phyloP scores from a whole-genome alignment of 2,113 vertebrate genomes.

The Campylomormyrus tamandua region DNA sequence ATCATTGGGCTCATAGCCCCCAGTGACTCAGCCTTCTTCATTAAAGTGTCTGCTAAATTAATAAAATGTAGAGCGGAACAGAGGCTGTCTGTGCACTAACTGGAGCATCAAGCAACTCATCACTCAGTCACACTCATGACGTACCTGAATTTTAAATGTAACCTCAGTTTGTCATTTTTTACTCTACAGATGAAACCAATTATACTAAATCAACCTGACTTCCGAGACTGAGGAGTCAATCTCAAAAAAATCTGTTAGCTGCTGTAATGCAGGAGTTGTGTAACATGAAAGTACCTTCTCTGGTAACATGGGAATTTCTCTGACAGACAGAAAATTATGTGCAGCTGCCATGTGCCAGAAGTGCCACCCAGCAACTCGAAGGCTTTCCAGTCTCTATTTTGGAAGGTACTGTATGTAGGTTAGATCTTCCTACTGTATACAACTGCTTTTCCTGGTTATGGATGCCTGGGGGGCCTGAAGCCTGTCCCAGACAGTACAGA shows the following conservation, averaged over 20 bases:
- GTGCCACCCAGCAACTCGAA: not conserved
- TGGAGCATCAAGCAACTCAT: not conserved
- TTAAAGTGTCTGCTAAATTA: not conserved
- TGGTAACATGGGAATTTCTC: not conserved
- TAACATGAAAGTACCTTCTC: not conserved
- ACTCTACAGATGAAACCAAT: not conserved
- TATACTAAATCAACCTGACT: not conserved
- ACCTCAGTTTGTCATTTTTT: not conserved
- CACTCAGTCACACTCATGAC: not conserved
- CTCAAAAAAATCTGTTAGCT: not conserved
- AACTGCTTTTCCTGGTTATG: not conserved
- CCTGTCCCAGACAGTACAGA: not conserved
- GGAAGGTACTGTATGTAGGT: not conserved
- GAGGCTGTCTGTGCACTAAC: not conserved
- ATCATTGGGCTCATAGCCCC: not conserved
- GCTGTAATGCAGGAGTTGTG: not conserved
- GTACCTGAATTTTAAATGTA: not conserved
- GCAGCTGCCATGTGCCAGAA: not conserved
- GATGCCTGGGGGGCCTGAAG: not conserved
- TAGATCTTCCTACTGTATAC: not conserved
- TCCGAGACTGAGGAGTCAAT: not conserved
- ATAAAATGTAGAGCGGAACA: not conserved
- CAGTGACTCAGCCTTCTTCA: not conserved
- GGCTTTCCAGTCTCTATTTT: not conserved
- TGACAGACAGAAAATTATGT: not conserved